phyloP scores from a whole-genome alignment of 64 coral and sea anemone species.

The Actinia tenebrosa region DNA sequence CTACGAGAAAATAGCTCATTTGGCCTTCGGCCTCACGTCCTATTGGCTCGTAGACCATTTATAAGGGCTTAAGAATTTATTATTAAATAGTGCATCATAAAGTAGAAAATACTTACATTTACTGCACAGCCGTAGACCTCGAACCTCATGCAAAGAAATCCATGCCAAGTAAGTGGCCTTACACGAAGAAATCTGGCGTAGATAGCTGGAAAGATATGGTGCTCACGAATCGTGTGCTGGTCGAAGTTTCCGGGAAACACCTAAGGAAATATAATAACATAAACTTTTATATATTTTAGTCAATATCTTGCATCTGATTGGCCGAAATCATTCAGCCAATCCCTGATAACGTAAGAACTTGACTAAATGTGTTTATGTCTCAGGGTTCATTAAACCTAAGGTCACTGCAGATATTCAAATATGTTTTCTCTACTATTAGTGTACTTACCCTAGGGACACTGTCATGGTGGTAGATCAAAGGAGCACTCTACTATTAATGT shows the following conservation, averaged over 20 bases:
- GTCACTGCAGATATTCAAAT: too few relatives aligned
- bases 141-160: neutral
- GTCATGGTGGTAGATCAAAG: neutral
- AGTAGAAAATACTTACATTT: neutral
- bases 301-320: too few relatives aligned
- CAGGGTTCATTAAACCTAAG: too few relatives aligned
- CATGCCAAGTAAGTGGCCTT: neutral
- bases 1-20: too few relatives aligned
- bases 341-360: neutral
- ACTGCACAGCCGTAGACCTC: neutral
- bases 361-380: neutral
- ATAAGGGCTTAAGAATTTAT: too few relatives aligned
- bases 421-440: too few relatives aligned
- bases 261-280: neutral
- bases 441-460: neutral
- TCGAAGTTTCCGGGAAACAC: constrained; percentile 16
- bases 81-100: too few relatives aligned
- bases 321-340: too few relatives aligned
- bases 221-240: neutral
- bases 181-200: neutral
- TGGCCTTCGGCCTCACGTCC: too few relatives aligned
- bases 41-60: too few relatives aligned
- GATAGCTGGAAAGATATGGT: neutral
- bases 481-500: too few relatives aligned
- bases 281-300: too few relatives aligned